A percentile compares a stretch with the other conserved stretches of the same genome.
Evolutionary conservation across 2,888 invertebrate species (phyloP).

Genomic region (Parapristionchus giblindavisi): DNA sequence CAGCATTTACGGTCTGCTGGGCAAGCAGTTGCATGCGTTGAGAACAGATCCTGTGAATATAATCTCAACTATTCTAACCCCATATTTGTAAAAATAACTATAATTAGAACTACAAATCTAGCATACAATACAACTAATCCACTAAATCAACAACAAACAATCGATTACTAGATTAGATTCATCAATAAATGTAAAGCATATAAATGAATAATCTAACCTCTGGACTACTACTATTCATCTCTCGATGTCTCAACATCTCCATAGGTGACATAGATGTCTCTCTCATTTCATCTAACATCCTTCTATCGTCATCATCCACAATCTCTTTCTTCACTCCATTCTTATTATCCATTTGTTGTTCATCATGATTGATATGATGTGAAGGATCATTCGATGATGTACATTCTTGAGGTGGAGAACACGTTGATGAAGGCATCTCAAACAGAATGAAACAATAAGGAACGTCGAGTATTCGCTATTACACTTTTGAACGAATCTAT

Average conservation of each 20-base stretch:
- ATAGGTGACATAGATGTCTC: neutral
- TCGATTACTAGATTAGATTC: too few species aligned
- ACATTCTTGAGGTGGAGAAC: slow-evolving; percentile 28
- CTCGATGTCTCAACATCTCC: neutral
- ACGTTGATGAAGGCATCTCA: slow-evolving; percentile 28
- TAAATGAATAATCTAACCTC: neutral
- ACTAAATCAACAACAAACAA: too few species aligned
- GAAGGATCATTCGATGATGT: neutral
- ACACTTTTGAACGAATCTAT: neutral
- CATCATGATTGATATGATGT: neutral
- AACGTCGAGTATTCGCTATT: neutral
- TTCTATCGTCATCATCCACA: slow-evolving; percentile 7
- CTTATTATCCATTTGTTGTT: too few species aligned
- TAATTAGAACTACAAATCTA: neutral
- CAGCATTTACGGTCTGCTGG: too few species aligned
- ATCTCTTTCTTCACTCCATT: slow-evolving; percentile 9
- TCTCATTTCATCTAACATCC: neutral
- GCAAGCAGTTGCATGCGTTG: too few species aligned
- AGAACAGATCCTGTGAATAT: too few species aligned
- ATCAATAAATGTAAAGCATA: too few species aligned
- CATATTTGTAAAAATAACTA: too few species aligned
- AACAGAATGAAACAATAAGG: neutral
- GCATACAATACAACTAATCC: too few species aligned
- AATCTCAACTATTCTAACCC: too few species aligned
- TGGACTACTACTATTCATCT: slow-evolving; percentile 1